A percentile compares a stretch with the other conserved stretches of the same genome.
phyloP scores from a whole-genome alignment of 2,113 vertebrate species.

The Oreochromis niloticus region DNA sequence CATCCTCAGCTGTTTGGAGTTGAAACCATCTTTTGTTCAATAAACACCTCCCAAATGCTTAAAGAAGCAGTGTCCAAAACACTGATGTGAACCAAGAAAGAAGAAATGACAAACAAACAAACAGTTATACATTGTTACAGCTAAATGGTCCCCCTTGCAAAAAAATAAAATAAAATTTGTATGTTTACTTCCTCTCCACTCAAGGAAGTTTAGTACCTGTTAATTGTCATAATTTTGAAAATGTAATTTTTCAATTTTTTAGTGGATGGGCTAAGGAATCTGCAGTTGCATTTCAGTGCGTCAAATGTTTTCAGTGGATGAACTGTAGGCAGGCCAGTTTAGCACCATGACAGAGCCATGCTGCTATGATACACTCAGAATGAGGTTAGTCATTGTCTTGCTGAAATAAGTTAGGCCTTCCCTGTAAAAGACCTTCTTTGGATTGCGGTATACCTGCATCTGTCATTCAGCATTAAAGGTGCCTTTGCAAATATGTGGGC shows the following conservation, averaged over 20 bases:
- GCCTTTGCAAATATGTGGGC: not conserved
- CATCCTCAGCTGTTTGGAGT: not conserved
- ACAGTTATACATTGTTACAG: not conserved
- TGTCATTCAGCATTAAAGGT: not conserved
- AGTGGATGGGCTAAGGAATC: not conserved
- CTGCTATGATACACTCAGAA: not conserved
- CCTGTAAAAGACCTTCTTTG: not conserved
- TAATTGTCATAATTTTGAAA: not conserved
- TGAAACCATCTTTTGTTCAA: constrained; percentile 17
- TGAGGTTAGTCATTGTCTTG: not conserved
- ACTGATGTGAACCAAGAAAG: constrained; percentile 9
- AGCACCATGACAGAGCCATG: not conserved
- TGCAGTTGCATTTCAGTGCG: not conserved
- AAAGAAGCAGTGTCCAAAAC: not conserved
- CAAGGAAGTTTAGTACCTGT: not conserved
- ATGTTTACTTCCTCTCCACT: not conserved
- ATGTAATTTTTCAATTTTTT: not conserved
- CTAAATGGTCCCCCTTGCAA: not conserved
- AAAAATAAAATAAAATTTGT: not conserved
- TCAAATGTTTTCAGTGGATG: not conserved
- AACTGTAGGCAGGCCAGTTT: not conserved
- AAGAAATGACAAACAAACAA: not conserved
- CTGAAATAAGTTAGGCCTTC: not conserved
- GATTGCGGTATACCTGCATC: not conserved
- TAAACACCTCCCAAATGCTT: constrained; percentile 14